phyloP scores from a whole-genome alignment of 1,140 invertebrate species.

The Holcopasites calliopsidis region DNA sequence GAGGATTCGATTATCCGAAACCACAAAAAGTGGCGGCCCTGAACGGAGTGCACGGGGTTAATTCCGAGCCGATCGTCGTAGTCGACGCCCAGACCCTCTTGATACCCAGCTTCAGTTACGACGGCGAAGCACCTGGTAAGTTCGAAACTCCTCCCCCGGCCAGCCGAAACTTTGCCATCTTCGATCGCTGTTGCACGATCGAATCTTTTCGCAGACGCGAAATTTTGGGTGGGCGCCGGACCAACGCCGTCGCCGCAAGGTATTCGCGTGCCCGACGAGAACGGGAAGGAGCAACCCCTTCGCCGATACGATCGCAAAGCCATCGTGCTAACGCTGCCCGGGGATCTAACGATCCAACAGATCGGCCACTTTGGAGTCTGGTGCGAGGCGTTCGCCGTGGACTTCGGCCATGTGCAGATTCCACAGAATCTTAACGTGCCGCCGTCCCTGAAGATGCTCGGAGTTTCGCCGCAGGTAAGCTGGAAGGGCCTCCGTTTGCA shows the following conservation, averaged over 20 bases:
- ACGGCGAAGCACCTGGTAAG: conserved; percentile 93
- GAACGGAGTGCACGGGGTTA: conserved; percentile 89
- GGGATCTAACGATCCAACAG: conserved; percentile 80
- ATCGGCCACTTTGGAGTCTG: conserved; percentile 92
- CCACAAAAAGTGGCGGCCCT: conserved; percentile 89
- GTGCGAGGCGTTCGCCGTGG: conserved; percentile 93
- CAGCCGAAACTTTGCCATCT: neutral
- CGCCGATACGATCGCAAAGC: conserved; percentile 90
- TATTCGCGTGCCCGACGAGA: conserved; percentile 91
- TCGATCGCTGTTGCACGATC: neutral
- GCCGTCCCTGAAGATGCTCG: conserved; percentile 95
- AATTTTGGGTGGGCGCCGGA: conserved; percentile 94
- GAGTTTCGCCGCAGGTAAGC: conserved; percentile 94
- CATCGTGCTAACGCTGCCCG: conserved; percentile 91
- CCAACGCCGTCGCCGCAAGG: conserved; percentile 88
- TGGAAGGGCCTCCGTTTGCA: neutral
- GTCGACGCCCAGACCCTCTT: conserved; percentile 95
- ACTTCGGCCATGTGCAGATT: conserved; percentile 92
- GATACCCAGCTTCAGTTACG: conserved; percentile 92
- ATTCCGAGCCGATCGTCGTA: conserved; percentile 91
- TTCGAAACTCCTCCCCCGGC: neutral
- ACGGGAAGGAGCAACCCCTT: conserved; percentile 90
- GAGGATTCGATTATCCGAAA: conserved; percentile 88
- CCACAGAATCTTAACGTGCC: conserved; percentile 89
- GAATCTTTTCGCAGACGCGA: conserved; percentile 84